Base-by-base conservation (phyloP, 2,888 invertebrate genomes). In the Habroteleia sp. region DNA sequence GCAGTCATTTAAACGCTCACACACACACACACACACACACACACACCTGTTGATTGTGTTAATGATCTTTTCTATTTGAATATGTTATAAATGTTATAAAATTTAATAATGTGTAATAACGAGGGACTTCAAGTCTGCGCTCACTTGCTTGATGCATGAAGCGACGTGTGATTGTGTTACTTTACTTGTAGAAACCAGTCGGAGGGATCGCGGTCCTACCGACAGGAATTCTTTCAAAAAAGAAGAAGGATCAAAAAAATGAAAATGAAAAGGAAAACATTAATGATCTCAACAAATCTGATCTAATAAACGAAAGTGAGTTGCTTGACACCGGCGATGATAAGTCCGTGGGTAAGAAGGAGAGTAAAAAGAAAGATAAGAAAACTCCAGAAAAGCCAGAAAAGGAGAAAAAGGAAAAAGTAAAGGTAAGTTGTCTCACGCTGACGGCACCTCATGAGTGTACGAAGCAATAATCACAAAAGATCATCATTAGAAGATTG, bases 181-280 rank as follows among this genome's bases (percentile, higher is more conserved):
- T 85, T 83, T 85, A 80, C 77, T 90, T 91, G 48, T 91, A 96
- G 95, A 95, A 95, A 90, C 95, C 95, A 16, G 91, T 94, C 23
- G 96, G 96, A 41, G 96, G 95, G 4, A 94, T 96, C 69, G 94
- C 95, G 75, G 96, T 96, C 77, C 91, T 96, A 89, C 95, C 95
- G 42, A 91, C 93, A 11, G 92, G 92, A 29, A 92, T 91, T 65
- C 87, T 91, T 66, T 90, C 91, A 77, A 91, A 91, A 80, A 91
- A 90, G 85, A 90, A 89, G 78, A 90, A 90, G 84, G 91, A 91
- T 81, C 90, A 91, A 63, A 90, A 93, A 56, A 90, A 91, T 10
- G 91, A 91, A 77, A 92, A 91, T 84, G 91, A 90, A 80, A 90
- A 91, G 84, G 91, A 91, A 83, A 89, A 89, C 82, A 87, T 84